Base-by-base conservation (phyloP, 1,140 invertebrate genomes). In the Calycopis cecrops region DNA sequence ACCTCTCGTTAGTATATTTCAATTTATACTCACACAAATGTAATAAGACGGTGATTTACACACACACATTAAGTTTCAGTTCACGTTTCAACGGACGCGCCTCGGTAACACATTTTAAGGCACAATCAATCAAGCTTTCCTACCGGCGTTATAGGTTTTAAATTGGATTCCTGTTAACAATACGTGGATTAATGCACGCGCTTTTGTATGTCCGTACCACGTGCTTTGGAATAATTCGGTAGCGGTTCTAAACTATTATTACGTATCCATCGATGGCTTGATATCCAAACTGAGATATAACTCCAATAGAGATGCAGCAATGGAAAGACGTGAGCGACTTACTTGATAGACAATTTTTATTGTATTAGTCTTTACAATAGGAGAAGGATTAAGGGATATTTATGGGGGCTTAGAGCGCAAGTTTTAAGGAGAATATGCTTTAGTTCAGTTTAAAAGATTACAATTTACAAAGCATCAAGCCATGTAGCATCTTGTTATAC, bases 131-230 rank as follows among this genome's bases (percentile, higher is more conserved):
- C 82, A 81, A 60, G 76, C 78, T 81, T 79, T 77, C 75, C 73
- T 62, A 74, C 60, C 51, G 63, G 52, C 62, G 73, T 70, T 73
- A 73, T 80, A 72, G 74, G 79, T 78, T 81, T 85, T 79, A 80
- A 85, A 85, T 83, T 85, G 78, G 74, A 80, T 80, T 73, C 63
- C 68, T 69, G 70, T 74, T 73, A 73, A 85, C 82, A 85, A 85
- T 85, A 71, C 72, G 60, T 14, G 82, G 82, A 81, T 85, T 85
- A 85, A 52, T 58, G 62, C 48, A 52, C 49, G 54, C 65, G 71
- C 71, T 72, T 28, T 77, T 79, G 77, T 83, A 56, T 55, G 62
- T 48, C 59, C 52, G 67, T 75, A 76, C 55, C 34, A 58, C 11
- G 37, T 6, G 12, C 40, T 4, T 44, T 1, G 21, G 21, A 28